Conservation (phyloP, 2,113 vertebrate genomes). For the Takifugu bimaculatus region DNA sequence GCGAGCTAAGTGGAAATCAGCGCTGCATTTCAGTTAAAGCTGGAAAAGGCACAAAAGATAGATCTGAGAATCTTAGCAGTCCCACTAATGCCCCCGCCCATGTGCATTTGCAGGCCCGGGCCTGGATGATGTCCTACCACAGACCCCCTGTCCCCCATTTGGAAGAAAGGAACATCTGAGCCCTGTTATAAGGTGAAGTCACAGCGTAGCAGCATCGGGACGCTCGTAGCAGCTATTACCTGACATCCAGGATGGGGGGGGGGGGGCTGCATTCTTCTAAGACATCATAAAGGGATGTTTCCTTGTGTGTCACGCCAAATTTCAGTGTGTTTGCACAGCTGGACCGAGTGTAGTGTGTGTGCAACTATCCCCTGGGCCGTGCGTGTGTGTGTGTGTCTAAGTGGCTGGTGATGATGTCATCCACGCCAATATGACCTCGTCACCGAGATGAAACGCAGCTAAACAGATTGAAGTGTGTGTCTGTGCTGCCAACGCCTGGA, state of each 20-base stretch:
- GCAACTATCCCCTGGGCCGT: conserved; percentile 9
- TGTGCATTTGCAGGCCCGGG: too few relatives aligned
- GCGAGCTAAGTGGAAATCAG: not conserved
- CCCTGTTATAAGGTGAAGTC: too few relatives aligned
- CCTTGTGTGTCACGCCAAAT: not conserved
- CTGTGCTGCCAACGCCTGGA: conserved; percentile 16
- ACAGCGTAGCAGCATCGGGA: too few relatives aligned
- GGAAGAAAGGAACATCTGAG: too few relatives aligned
- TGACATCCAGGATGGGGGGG: too few relatives aligned
- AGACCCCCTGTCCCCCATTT: not conserved
- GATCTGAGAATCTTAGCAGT: too few relatives aligned
- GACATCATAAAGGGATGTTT: too few relatives aligned
- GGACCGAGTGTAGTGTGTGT: conserved; percentile 17
- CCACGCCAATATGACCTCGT: conserved; percentile 32
- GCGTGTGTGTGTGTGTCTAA: conserved; percentile 9
- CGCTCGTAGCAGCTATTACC: too few relatives aligned
- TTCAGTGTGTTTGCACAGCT: conserved; percentile 1
- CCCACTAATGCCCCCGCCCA: too few relatives aligned
- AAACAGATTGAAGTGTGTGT: conserved; percentile 45
- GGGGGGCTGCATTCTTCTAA: too few relatives aligned
- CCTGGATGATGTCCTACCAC: too few relatives aligned
- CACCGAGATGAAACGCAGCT: conserved; percentile 44
- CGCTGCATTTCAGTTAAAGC: not conserved
- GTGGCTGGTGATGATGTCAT: conserved; percentile 39
- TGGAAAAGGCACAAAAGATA: too few relatives aligned